phyloP scores from a whole-genome alignment of 2,797 vertebrate species.

The Alcedo atthis region DNA sequence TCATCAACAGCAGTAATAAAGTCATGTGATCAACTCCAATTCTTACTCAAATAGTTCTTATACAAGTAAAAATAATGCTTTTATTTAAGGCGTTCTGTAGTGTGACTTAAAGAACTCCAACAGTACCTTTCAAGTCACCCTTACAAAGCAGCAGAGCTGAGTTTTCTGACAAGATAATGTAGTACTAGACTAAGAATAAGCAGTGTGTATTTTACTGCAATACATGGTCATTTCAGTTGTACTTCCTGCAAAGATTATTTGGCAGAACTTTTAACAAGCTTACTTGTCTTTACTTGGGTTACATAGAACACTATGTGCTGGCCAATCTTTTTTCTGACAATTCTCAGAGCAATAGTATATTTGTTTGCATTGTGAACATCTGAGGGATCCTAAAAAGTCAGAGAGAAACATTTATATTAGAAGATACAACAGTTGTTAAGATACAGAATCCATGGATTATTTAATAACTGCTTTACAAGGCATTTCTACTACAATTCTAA shows the following conservation, averaged over 20 bases:
- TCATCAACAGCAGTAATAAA: neutral
- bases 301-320: slow-evolving; percentile 83
- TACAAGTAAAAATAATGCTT: neutral
- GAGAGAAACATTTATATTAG: neutral
- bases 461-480: neutral
- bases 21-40: neutral
- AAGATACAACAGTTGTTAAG: neutral
- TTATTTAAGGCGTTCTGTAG: neutral
- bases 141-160: neutral
- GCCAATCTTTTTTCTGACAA: slow-evolving; percentile 92
- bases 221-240: neutral
- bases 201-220: neutral
- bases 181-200: neutral
- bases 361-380: slow-evolving; percentile 88
- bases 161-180: neutral
- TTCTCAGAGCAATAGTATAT: slow-evolving; percentile 84
- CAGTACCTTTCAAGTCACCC: neutral
- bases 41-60: neutral
- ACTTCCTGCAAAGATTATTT: neutral
- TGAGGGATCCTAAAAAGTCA: slow-evolving; percentile 79
- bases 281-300: slow-evolving; percentile 70
- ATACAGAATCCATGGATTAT: neutral
- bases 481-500: neutral
- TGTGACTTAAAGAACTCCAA: neutral
- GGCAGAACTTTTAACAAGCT: slow-evolving; percentile 21